Base-by-base conservation (phyloP, 2,797 vertebrate species). In the Champsocephalus gunnari region DNA sequence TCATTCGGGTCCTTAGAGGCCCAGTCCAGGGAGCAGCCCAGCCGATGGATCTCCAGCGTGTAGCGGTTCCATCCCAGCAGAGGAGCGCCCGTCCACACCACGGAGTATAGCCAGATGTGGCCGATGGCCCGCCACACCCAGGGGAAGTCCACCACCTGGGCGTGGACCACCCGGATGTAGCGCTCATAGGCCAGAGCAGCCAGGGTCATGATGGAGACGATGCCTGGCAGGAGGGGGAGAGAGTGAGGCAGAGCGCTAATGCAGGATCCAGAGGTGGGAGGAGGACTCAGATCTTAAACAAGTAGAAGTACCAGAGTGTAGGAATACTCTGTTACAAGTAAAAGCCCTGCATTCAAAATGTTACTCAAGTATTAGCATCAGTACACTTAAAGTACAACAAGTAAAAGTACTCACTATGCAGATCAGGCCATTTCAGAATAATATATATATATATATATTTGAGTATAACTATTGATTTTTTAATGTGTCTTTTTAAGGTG, bases 51-150 rank as follows among this genome's bases (percentile, higher is more conserved):
- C 89, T 99, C 97, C 89, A 98, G 85, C 0, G 95, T 96, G 84
- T 99, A 99, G 85, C 96, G 96, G 92, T 98, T 98, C 96, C 97
- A 99, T 11, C 97, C 98, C 65, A 99, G 88, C 55, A 99, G 93
- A 63, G 97, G 97, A 0, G 96, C 96, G 68, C 95, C 96, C 0
- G 97, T 96, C 98, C 97, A 98, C 28, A 92, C 96, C 86, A 97
- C 87, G 0, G 97, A 98, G 89, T 97, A 99, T 6, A 99, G 91
- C 97, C 97, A 99, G 85, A 98, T 97, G 83, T 97, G 97, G 0
- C 92, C 94, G 50, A 99, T 95, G 84, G 96, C 95, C 58, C 95
- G 90, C 97, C 97, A 97, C 16, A 95, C 95, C 98, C 97, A 99
- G 58, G 96, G 92, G 81, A 97, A 98, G 84, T 96, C 95, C 83